Evolutionary conservation across 2,797 vertebrate genomes (phyloP).

Genomic region (Phalloptychus januarius): DNA sequence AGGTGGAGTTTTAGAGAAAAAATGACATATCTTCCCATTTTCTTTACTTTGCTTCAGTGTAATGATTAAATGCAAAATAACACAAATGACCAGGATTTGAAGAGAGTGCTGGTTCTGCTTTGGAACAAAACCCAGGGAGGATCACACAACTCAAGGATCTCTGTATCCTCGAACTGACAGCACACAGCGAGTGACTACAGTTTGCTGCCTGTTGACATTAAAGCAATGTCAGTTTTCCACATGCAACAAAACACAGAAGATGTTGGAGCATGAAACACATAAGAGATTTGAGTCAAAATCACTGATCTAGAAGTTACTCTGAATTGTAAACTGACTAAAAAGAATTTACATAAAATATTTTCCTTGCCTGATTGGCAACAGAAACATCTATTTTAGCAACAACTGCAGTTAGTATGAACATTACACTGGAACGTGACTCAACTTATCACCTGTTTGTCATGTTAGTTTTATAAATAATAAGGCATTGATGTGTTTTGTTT

Average conservation of each 20-base stretch:
- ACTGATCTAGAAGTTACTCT: neutral
- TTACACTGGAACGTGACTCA: neutral
- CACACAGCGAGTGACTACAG: constrained; percentile 35
- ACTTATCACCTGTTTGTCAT: neutral
- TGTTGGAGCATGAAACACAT: neutral
- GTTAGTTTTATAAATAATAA: neutral
- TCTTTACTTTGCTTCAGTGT: neutral
- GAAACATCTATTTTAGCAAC: neutral
- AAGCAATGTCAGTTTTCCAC: constrained; percentile 15
- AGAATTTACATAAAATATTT: neutral
- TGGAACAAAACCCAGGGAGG: constrained; percentile 22
- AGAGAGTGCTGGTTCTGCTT: constrained; percentile 12
- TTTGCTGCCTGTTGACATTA: constrained; percentile 37
- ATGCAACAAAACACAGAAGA: constrained; percentile 17
- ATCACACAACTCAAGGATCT: constrained; percentile 28
- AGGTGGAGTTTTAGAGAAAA: neutral
- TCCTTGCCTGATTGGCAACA: neutral
- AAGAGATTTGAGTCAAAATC: neutral
- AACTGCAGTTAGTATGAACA: neutral
- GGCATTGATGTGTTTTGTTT: neutral
- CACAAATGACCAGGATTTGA: neutral
- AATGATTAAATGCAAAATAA: neutral
- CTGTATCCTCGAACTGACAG: constrained; percentile 39
- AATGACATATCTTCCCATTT: neutral
- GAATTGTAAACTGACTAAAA: neutral